Evolutionary conservation across 92 coral and sea anemone genomes (phyloP), one percentile per base, ranked within the genome.

Genomic region (Blastomussa wellsi): DNA sequence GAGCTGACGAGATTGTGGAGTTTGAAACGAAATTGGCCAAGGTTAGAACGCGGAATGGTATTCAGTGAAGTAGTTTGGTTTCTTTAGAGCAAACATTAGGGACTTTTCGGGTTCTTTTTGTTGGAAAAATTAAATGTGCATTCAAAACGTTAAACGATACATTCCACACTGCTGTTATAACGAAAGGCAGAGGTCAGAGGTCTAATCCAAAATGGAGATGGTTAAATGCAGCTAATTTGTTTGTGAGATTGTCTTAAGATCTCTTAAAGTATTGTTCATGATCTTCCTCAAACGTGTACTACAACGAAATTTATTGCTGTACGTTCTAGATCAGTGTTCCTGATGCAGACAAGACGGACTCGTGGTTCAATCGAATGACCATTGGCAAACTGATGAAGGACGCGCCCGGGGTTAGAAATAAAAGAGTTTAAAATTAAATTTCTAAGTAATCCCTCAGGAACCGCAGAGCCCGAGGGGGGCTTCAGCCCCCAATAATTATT

Each of bases 351-450:
- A 97, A 97, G 73, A 97, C 94, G 37, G 99, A 97, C 52, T 92
- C 93, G 26, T 94, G 98, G 99, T 97, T 97, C 78, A 93, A 97
- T 86, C 93, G 98, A 79, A 84, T 97, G 91, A 97, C 97, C 12
- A 89, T 97, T 88, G 92, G 89, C 65, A 77, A 95, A 24, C 88
- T 97, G 28, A 49, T 80, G 80, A 79, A 90, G 52, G 89, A 95
- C 49, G 95, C 92, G 10, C 98, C 99, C 9, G 90, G 88, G 92
- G 99, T 97, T 78, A 85, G 95, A 51, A n/a, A n/a, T n/a, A n/a
- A n/a, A 9, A 57, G 72, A 79, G 4, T 5, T 14, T n/a, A n/a
- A n/a, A 0, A 20, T 36, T 60, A 14, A 7, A 60, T 5, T 10
- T 60, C 32, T 10, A 0, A n/a, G 28, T 26, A 55, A 24, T 60